phyloP scores from a whole-genome alignment of 2,797 vertebrate genomes.

The Pterois miles region DNA sequence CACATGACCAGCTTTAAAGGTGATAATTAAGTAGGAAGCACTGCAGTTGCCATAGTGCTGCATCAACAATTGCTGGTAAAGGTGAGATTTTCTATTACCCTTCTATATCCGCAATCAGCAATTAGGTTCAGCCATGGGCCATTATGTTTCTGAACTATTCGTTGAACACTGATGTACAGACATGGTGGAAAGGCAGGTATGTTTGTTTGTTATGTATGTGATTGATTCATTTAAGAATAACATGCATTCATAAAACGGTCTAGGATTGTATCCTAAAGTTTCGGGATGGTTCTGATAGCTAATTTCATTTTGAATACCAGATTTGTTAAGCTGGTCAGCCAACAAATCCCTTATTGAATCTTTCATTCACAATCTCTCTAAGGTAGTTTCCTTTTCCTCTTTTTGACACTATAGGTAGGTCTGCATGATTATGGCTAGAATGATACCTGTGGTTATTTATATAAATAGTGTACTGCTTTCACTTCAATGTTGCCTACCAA shows the following conservation, averaged over 20 bases:
- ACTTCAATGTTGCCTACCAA: too few species aligned
- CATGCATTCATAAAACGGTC: background rate
- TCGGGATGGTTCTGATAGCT: background rate
- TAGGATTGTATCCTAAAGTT: background rate
- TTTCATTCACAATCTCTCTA: too few species aligned
- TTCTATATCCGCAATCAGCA: background rate
- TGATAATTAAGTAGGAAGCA: background rate
- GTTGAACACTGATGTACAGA: too few species aligned
- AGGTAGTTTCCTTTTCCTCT: too few species aligned
- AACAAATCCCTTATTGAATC: too few species aligned
- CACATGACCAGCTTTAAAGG: background rate
- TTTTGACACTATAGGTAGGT: too few species aligned
- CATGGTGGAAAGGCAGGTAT: background rate
- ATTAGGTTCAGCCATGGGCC: background rate
- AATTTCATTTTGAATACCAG: background rate
- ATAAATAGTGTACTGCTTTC: too few species aligned
- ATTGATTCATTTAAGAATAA: background rate
- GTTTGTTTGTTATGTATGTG: background rate
- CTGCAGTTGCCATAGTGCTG: background rate
- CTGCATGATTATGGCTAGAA: too few species aligned
- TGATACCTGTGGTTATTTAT: too few species aligned
- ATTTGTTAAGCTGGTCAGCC: too few species aligned
- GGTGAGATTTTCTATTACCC: background rate
- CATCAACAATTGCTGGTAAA: background rate
- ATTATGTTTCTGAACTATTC: background rate